Evolutionary conservation across 2,113 vertebrate species (phyloP).

Genomic region (Conger conger): DNA sequence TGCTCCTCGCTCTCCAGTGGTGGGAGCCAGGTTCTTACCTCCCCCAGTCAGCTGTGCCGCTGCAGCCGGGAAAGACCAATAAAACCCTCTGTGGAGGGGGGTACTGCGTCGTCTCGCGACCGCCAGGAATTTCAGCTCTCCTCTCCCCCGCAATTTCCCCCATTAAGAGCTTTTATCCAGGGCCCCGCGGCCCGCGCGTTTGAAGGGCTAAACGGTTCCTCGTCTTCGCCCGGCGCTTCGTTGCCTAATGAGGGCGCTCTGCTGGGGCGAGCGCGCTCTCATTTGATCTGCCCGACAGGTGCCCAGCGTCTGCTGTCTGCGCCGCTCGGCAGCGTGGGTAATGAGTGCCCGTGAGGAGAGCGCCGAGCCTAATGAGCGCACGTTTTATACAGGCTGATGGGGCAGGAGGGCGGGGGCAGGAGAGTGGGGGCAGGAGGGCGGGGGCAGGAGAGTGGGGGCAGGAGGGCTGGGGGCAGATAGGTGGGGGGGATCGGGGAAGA

Average conservation of each 20-base stretch:
- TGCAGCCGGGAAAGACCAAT: conserved; percentile 36
- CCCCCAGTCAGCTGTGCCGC: conserved; percentile 11
- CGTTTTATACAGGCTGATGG: background rate
- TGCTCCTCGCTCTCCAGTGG: background rate
- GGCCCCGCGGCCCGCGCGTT: conserved; percentile 51
- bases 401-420: background rate
- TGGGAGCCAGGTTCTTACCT: background rate
- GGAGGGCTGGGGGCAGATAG: background rate
- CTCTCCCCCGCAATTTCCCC: conserved; percentile 42
- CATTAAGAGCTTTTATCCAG: conserved; percentile 52
- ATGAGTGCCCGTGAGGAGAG: conserved; percentile 22
- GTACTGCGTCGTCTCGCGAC: conserved; percentile 24
- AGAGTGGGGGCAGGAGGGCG: background rate
- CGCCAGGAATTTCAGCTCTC: conserved; percentile 43
- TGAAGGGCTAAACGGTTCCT: conserved; percentile 64
- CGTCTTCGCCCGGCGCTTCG: conserved; percentile 51
- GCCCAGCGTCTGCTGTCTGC: conserved; percentile 44
- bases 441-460: background rate
- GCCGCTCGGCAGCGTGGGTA: background rate
- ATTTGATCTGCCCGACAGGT: conserved; percentile 50
- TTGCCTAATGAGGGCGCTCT: conserved; percentile 45
- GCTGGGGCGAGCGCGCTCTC: conserved; percentile 32
- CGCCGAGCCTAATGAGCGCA: background rate
- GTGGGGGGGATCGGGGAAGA: too few species aligned
- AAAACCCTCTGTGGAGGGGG: conserved; percentile 52